Conservation (phyloP, 2,797 vertebrate genomes). For the Sebastes hubbsi region DNA sequence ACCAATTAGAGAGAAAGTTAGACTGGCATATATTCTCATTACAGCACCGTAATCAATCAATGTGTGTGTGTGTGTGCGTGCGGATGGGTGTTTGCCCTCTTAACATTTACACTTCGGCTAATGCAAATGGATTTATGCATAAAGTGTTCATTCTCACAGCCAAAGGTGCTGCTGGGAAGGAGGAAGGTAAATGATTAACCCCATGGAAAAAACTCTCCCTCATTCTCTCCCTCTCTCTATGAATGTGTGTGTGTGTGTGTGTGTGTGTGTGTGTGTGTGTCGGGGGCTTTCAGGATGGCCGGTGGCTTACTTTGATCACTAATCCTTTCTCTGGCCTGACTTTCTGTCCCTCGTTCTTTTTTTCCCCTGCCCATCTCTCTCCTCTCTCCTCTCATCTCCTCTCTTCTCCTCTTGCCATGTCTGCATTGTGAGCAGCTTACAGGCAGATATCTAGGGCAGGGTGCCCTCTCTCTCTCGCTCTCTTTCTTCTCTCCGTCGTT, state of each 20-base stretch:
- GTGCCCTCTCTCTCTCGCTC: slow-evolving; percentile 32
- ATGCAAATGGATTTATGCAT: slow-evolving; percentile 58
- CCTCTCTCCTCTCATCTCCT: slow-evolving; percentile 55
- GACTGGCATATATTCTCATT: slow-evolving; percentile 54
- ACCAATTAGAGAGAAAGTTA: slow-evolving; percentile 55
- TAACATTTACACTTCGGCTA: slow-evolving; percentile 51
- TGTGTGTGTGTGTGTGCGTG: not conserved
- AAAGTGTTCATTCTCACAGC: slow-evolving; percentile 48
- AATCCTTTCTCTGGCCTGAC: slow-evolving; percentile 75
- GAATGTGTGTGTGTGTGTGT: slow-evolving; percentile 9
- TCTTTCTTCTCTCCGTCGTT: not conserved
- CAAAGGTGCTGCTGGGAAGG: slow-evolving; percentile 37
- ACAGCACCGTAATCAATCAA: slow-evolving; percentile 48
- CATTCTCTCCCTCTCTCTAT: slow-evolving; percentile 17
- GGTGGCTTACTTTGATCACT: slow-evolving; percentile 72
- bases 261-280: not conserved
- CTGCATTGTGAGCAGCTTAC: slow-evolving; percentile 69
- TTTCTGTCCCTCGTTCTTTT: slow-evolving; percentile 63
- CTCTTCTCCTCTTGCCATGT: slow-evolving; percentile 46
- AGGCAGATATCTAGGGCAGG: slow-evolving; percentile 62
- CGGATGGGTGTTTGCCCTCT: slow-evolving; percentile 29
- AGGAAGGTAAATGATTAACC: slow-evolving; percentile 65
- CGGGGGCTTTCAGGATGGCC: slow-evolving; percentile 53
- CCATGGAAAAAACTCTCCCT: slow-evolving; percentile 28
- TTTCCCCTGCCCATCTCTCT: slow-evolving; percentile 58